Conservation (phyloP, 2,797 vertebrate species). For the Sarcoramphus papa region DNA sequence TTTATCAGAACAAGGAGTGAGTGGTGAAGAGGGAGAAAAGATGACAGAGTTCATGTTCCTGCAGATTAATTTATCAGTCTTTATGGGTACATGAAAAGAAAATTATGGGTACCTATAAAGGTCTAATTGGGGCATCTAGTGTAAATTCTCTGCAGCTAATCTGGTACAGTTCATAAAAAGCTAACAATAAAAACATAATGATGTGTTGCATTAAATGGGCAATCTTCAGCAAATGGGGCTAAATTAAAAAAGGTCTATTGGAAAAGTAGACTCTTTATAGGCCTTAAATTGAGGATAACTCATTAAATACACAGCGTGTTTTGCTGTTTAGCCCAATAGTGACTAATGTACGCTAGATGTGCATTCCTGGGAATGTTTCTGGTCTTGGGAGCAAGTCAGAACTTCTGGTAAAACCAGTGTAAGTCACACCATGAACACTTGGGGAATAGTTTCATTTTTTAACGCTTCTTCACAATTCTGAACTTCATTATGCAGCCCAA, state of each 20-base stretch:
- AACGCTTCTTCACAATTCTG: not conserved
- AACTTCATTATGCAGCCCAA: not conserved
- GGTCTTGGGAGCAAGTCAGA: not conserved
- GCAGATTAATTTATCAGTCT: conserved; percentile 64
- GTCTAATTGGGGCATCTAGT: conserved; percentile 61
- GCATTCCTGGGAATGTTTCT: conserved; percentile 20
- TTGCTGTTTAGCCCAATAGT: conserved; percentile 11
- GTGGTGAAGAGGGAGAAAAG: conserved; percentile 2
- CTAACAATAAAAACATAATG: conserved; percentile 62
- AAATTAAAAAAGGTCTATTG: conserved; percentile 59
- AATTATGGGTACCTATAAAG: conserved; percentile 59
- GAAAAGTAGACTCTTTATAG: conserved; percentile 55
- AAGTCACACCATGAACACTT: not conserved
- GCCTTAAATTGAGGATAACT: conserved; percentile 57
- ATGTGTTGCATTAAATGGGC: conserved; percentile 65
- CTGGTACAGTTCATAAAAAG: conserved; percentile 64
- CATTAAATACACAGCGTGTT: conserved; percentile 32
- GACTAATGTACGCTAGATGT: conserved; percentile 4
- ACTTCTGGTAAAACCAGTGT: not conserved
- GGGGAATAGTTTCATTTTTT: not conserved
- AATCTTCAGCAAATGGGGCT: conserved; percentile 56
- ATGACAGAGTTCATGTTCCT: conserved; percentile 44
- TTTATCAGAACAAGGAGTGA: conserved; percentile 57
- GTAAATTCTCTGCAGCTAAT: conserved; percentile 52
- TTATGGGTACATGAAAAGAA: conserved; percentile 64